Base-by-base conservation (phyloP, 2,797 vertebrate genomes). In the Heterohyrax brucei region DNA sequence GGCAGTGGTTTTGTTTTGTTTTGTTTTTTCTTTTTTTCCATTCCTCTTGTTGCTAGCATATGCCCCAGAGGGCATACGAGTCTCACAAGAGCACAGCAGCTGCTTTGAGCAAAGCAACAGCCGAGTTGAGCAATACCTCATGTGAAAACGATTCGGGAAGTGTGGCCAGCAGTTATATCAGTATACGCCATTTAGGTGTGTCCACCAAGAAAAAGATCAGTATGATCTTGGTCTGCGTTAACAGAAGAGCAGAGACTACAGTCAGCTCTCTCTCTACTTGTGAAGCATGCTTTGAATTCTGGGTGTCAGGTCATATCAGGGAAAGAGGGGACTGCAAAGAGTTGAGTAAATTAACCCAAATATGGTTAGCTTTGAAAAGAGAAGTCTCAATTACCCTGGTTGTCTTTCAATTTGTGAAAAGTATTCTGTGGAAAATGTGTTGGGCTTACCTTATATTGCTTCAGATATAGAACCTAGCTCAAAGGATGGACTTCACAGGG, bases 181-280 rank as follows among this genome's bases (percentile, higher is more conserved):
- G 86, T 46, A 39, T 61, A 95, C 82, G 59, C 92, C 94, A 89
- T 66, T 83, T 10, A 77, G 88, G 93, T 33, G 53, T 92, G 88
- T 90, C 64, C 46, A 88, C 64, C 4, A 78, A 79, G 64, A 73
- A 73, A 73, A 33, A 48, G 26, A 24, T 19, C 22, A 33, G 10
- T 70, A 6, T 68, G 62, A 21, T 56, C 30, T 39, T 39, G 70
- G 33, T 68, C 53, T 81, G 28, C 5, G 53, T 84, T 78, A 39
- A 88, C 3, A 81, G 92, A 85, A 90, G 82, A 64, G 26, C 24
- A 16, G 13, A 18, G 16, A 3, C 28, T 18, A 66, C 16, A 12
- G 6, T 24, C 19, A 5, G 12, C 62, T 53, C 22, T 78, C 26
- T 84, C 13, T 78, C 61, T 48, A 5, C 33, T 44, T 44, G 30